phyloP scores from a whole-genome alignment of 2,113 vertebrate species.

The Corythornis madagascariensis region DNA sequence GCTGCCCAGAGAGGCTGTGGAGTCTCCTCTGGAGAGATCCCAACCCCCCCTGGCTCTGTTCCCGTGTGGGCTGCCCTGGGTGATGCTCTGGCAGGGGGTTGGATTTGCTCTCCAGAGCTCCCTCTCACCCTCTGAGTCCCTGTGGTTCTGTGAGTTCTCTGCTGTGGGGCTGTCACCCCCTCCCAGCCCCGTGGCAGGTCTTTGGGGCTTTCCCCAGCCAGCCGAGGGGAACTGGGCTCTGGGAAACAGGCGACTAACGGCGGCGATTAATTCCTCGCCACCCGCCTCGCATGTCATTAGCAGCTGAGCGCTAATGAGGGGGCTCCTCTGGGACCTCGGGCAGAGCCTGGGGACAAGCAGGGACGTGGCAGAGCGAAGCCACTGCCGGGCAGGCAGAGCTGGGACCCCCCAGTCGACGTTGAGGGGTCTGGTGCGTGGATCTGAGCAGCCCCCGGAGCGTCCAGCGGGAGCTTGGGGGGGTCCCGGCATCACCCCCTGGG shows the following conservation, averaged over 20 bases:
- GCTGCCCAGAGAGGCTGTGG: too few species aligned
- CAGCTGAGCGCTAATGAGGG: background rate
- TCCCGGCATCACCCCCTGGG: background rate
- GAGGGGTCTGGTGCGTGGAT: background rate
- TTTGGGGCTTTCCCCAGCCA: background rate
- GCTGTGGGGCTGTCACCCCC: background rate
- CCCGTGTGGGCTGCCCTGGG: too few species aligned
- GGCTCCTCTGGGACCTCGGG: background rate
- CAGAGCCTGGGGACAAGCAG: background rate
- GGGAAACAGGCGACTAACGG: background rate
- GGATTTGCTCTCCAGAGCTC: too few species aligned
- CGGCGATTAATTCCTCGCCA: accelerated
- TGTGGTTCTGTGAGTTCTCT: too few species aligned
- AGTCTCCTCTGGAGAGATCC: too few species aligned
- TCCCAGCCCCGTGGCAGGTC: background rate
- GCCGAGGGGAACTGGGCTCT: background rate
- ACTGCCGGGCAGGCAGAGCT: accelerated
- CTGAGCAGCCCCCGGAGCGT: accelerated
- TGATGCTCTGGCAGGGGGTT: too few species aligned
- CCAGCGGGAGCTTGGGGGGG: accelerated
- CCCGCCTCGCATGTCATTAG: background rate
- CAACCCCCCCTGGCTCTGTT: too few species aligned
- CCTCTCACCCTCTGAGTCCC: too few species aligned
- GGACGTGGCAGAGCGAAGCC: background rate
- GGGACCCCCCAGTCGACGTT: accelerated